Conservation (phyloP, 2,113 vertebrate species). For the Lepus europaeus region DNA sequence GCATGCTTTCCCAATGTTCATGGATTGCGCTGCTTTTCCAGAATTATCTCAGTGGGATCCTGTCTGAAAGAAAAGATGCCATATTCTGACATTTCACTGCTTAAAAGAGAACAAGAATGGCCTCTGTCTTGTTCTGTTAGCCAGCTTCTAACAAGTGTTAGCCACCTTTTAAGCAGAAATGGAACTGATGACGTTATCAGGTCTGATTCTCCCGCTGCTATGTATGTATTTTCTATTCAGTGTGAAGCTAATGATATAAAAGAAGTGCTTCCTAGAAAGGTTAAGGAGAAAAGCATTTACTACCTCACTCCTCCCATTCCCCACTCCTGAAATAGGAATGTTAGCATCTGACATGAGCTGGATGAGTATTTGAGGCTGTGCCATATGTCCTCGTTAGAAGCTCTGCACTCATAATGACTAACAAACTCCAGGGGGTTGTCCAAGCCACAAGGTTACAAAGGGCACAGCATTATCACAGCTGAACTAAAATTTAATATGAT, state of each 20-base stretch:
- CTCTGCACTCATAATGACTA: conserved; percentile 56
- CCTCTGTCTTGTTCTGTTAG: conserved; percentile 28
- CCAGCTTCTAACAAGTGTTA: conserved; percentile 45
- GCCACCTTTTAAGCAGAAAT: conserved; percentile 43
- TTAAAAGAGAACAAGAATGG: conserved; percentile 44
- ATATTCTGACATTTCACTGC: conserved; percentile 26
- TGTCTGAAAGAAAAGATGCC: conserved; percentile 53
- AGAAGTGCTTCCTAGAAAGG: conserved; percentile 44
- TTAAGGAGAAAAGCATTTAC: conserved; percentile 7
- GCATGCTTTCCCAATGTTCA: conserved; percentile 26
- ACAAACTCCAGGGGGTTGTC: conserved; percentile 41
- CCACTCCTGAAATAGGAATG: not conserved
- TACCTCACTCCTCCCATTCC: not conserved
- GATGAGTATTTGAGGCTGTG: not conserved
- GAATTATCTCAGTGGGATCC: conserved; percentile 51
- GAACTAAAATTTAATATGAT: conserved; percentile 54
- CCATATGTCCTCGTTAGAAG: conserved; percentile 54
- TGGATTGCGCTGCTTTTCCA: conserved; percentile 44
- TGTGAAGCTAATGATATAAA: conserved; percentile 8
- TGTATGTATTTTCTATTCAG: conserved; percentile 18
- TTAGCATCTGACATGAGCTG: conserved; percentile 31
- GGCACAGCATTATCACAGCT: conserved; percentile 14
- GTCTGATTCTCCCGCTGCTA: not conserved
- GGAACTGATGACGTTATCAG: conserved; percentile 36
- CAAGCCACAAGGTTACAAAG: conserved; percentile 54